Evolutionary conservation across 2,113 vertebrate genomes (phyloP), one percentile per base, ranked within the genome.

Genomic region (Phyllopteryx taeniolatus): DNA sequence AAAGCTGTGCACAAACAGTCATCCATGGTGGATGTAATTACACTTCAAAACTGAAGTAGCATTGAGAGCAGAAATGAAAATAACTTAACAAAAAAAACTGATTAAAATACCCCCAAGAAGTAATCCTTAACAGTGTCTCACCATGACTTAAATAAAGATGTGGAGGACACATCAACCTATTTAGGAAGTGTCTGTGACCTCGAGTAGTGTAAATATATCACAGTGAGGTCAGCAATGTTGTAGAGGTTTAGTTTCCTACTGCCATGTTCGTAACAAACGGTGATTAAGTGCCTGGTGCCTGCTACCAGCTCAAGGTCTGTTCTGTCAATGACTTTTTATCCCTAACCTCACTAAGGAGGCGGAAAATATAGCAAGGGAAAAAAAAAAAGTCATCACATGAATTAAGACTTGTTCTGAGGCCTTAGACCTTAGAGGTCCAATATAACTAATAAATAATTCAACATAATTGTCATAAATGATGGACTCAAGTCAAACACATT

Each of bases 251-350:
- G 22, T 31, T 33, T 73, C 61, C 72, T 35, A 20, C 56, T 56
- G 49, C 10, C 67, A 69, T 54, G 47, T 74, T 79, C 42, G 20
- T 53, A 68, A 76, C 31, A 66, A 47, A 27, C 59, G 68, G 31
- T 81, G 72, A 77, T 81, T 72, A 75, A 83, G 66, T 72, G 64
- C 73, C 61, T 53, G n/a, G 6, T 3, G 77, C 44, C 78, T 61
- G 43, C 31, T 73, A 59, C 5, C 43, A 31, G 53, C 53, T 67
- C n/a, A 59, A 60, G 65, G 66, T 43, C 63, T 64, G 31, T 61
- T 80, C 69, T 61, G 46, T 76, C 69, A 68, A 11, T 82, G 64
- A 83, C 80, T 46, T 70, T 19, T 72, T 74, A 83, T 31, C 64
- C 62, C 54, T 54, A 51, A 73, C 43, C 43, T 15, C 7, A 15